Evolutionary conservation across 2,797 vertebrate genomes (phyloP).

Genomic region (Sebastes wilsoni): DNA sequence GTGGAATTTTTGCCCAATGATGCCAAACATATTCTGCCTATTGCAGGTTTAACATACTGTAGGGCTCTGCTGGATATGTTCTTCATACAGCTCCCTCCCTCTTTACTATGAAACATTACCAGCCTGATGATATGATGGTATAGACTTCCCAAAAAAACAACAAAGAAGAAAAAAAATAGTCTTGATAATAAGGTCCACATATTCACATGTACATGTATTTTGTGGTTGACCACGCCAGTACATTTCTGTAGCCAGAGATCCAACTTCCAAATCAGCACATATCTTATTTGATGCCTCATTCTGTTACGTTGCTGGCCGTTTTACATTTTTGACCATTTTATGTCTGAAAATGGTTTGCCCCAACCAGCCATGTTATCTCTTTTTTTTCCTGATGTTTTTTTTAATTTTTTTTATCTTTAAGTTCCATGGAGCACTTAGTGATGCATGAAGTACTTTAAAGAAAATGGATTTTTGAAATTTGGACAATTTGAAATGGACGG

Average conservation of each 20-base stretch:
- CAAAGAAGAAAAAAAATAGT: not conserved
- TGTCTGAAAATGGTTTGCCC: slow-evolving; percentile 72
- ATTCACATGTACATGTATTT: not conserved
- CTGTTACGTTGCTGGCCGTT: slow-evolving; percentile 67
- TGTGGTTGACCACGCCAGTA: slow-evolving; percentile 17
- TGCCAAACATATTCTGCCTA: too few species aligned
- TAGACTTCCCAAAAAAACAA: not conserved
- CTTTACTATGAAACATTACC: slow-evolving; percentile 10
- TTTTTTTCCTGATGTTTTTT: slow-evolving; percentile 54
- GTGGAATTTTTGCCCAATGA: too few species aligned
- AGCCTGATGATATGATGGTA: not conserved
- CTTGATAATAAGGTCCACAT: not conserved
- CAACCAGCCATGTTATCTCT: slow-evolving; percentile 65
- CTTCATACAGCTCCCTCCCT: not conserved
- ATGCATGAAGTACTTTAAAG: slow-evolving; percentile 59
- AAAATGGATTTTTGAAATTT: slow-evolving; percentile 11
- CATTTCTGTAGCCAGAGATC: slow-evolving; percentile 65
- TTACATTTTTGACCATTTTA: slow-evolving; percentile 74
- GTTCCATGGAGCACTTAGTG: slow-evolving; percentile 58
- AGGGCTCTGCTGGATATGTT: not conserved
- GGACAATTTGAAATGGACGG: slow-evolving; percentile 7
- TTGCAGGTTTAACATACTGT: not conserved
- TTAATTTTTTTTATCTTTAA: slow-evolving; percentile 47
- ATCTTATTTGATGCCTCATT: slow-evolving; percentile 72
- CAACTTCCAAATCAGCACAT: slow-evolving; percentile 81